Evolutionary conservation across 1,140 invertebrate species (phyloP).

Genomic region (Drosophila arizonae): DNA sequence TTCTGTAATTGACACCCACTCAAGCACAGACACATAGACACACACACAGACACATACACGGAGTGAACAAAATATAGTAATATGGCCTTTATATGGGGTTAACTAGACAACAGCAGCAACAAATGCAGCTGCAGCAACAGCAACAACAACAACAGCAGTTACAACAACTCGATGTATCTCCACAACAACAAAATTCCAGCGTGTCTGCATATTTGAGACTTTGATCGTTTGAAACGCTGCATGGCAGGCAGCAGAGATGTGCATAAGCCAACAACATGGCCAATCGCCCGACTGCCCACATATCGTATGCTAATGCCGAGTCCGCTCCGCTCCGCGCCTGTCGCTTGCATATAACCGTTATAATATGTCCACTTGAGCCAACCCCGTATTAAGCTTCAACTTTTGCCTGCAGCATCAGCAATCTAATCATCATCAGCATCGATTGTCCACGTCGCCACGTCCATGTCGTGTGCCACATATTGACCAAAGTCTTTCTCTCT

Average conservation of each 20-base stretch:
- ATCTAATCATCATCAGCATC: slow-evolving; percentile 67
- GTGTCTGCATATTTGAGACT: slow-evolving; percentile 79
- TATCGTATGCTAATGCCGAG: slow-evolving; percentile 39
- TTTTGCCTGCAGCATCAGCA: slow-evolving; percentile 36
- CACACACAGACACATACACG: not conserved
- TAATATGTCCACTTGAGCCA: slow-evolving; percentile 37
- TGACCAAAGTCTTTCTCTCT: slow-evolving; percentile 47
- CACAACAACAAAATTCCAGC: slow-evolving; percentile 55
- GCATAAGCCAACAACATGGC: slow-evolving; percentile 25
- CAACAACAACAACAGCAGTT: slow-evolving; percentile 21
- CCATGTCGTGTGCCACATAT: slow-evolving; percentile 58
- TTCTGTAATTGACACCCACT: slow-evolving; percentile 56
- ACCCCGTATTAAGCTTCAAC: not conserved
- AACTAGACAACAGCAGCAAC: slow-evolving; percentile 15
- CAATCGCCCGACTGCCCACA: not conserved
- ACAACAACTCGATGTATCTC: not conserved
- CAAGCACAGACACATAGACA: slow-evolving; percentile 10
- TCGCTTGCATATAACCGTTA: slow-evolving; percentile 11
- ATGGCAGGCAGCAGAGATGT: slow-evolving; percentile 36
- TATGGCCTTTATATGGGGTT: slow-evolving; percentile 41
- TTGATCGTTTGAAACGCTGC: slow-evolving; percentile 66
- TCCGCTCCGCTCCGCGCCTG: not conserved
- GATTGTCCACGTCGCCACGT: slow-evolving; percentile 1
- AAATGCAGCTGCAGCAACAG: not conserved
- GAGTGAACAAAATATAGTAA: slow-evolving; percentile 23